Percentiles rank a stretch among this genome's conserved stretches.
Evolutionary conservation across 2,113 vertebrate genomes (phyloP).

Genomic region (Syrrhaptes paradoxus): DNA sequence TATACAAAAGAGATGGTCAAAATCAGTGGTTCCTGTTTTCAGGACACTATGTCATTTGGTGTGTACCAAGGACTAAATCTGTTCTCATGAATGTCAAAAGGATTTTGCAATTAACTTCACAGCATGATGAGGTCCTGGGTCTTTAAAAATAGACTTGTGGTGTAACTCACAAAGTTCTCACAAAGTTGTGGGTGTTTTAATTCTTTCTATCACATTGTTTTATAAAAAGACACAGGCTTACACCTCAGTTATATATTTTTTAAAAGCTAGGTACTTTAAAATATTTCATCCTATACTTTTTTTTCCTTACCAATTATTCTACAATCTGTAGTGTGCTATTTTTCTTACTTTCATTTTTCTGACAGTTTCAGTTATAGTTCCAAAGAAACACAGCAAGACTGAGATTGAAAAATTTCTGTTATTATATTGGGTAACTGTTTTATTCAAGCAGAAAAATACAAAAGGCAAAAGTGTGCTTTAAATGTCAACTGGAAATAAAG

Average conservation of each 20-base stretch:
- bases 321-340: conserved; percentile 59
- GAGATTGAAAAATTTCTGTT: conserved; percentile 60
- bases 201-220: background rate
- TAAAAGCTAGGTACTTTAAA: conserved; percentile 22
- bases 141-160: background rate
- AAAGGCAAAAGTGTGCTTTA: conserved; percentile 52
- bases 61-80: background rate
- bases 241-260: background rate
- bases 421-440: conserved; percentile 65
- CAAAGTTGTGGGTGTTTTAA: background rate
- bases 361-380: conserved; percentile 61
- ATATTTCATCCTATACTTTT: conserved; percentile 43
- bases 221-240: background rate
- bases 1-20: background rate
- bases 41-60: background rate
- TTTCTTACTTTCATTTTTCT: conserved; percentile 71
- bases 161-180: background rate
- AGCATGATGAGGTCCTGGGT: background rate
- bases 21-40: background rate
- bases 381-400: conserved; percentile 57
- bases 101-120: conserved; percentile 47
- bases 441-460: conserved; percentile 60
- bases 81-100: background rate
- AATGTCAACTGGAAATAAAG: conserved; percentile 68
- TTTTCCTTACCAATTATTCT: conserved; percentile 45